These are phyloP conservation scores for Pan troglodytes DNA, from an alignment of 2,113 vertebrate genomes.

Conservation along the genomic window NHGRI_mPanTro3-v2.1_pri NC_072409.2:59948501-59949000, in stretches of 20 bases:
- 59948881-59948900: not conserved
- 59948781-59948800: conserved; percentile 46
- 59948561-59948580: conserved; percentile 8
- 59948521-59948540: not conserved
- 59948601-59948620: conserved; percentile 61
- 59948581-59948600: conserved; percentile 47
- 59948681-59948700: conserved; percentile 52
- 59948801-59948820: conserved; percentile 30
- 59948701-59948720: not conserved
- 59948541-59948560: not conserved
- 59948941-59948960: conserved; percentile 45
- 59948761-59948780: conserved; percentile 29
- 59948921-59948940: not conserved
- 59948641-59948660: conserved; percentile 44
- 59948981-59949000: not conserved
- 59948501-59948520: not conserved
- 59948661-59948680: conserved; percentile 78
- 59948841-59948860: not conserved
- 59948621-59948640: conserved; percentile 68
- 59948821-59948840: not conserved
- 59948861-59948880: not conserved
- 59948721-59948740: conserved; percentile 22
- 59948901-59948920: not conserved
- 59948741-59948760: conserved; percentile 46
- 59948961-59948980: conserved; percentile 33